Conservation (phyloP, 2,888 invertebrate genomes). For the Dryococelus australis region DNA sequence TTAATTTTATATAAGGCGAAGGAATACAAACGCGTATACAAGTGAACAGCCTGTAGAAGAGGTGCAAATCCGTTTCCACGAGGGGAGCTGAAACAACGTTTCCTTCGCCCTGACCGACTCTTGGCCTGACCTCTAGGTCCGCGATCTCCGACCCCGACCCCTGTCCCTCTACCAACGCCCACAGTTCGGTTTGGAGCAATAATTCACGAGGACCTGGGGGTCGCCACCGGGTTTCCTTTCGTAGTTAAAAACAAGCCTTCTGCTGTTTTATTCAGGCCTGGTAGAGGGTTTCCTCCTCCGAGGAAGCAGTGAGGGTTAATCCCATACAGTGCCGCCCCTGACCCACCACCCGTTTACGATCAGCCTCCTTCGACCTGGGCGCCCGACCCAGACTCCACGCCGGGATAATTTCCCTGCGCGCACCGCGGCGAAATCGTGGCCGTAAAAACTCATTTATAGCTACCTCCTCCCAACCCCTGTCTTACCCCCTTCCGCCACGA, state of each 20-base stretch:
- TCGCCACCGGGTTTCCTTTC: background rate
- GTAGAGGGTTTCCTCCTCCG: background rate
- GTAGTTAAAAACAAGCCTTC: background rate
- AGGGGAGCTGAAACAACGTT: background rate
- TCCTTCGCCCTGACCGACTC: background rate
- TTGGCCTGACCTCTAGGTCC: background rate
- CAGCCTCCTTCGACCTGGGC: too few species aligned
- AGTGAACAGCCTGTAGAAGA: too few species aligned
- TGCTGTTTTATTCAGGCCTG: background rate
- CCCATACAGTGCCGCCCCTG: background rate
- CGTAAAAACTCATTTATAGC: conserved; percentile 11
- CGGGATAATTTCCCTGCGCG: conserved; percentile 3
- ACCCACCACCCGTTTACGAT: background rate
- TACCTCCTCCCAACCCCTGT: background rate
- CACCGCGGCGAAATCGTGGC: background rate
- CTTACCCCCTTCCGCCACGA: background rate
- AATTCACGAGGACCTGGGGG: background rate
- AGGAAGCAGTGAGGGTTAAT: background rate
- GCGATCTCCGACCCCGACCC: background rate
- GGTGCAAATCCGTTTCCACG: too few species aligned
- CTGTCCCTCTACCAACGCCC: background rate
- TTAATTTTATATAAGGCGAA: too few species aligned
- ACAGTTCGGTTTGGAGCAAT: background rate
- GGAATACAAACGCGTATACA: too few species aligned
- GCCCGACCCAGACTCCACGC: background rate